Conservation (phyloP, 2,888 invertebrate genomes). For the Microplitis manilae region DNA sequence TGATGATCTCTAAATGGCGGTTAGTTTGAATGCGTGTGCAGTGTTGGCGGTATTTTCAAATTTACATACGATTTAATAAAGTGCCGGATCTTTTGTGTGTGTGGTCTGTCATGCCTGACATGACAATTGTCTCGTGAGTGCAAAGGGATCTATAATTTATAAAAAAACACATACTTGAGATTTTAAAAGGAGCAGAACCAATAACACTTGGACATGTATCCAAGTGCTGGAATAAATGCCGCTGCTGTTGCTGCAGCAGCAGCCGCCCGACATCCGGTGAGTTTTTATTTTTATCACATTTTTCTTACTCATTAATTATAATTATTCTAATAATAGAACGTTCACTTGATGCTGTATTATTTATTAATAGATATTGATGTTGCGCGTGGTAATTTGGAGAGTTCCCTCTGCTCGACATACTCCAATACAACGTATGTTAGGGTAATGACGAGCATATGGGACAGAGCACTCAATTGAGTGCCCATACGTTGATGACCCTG, state of each 20-base stretch:
- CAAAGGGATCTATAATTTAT: constrained; percentile 26
- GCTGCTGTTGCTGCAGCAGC: constrained; percentile 88
- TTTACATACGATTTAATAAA: constrained; percentile 17
- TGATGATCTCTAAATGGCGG: constrained; percentile 49
- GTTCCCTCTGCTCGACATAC: no score
- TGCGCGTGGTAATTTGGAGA: no score
- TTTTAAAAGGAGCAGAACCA: constrained; percentile 50
- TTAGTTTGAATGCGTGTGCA: constrained; percentile 50
- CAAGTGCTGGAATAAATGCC: constrained; percentile 89
- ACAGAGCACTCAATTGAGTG: constrained; percentile 43
- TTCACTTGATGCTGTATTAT: no score
- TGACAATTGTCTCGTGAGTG: constrained; percentile 44
- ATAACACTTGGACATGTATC: constrained; percentile 83
- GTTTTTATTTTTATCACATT: constrained; percentile 56
- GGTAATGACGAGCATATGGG: constrained; percentile 24
- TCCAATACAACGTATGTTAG: no score
- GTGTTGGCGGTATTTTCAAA: constrained; percentile 32
- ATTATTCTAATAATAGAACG: background rate
- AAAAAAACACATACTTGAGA: constrained; percentile 5
- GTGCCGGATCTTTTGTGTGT: constrained; percentile 18
- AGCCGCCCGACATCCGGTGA: constrained; percentile 90
- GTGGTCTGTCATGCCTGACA: constrained; percentile 35
- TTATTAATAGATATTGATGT: no score
- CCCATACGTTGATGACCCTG: constrained; percentile 45
- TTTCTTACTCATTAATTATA: background rate